Evolutionary conservation across 2,888 invertebrate species (phyloP), one percentile per base, ranked within the genome.

Genomic region (Torymus aiolomorphi): DNA sequence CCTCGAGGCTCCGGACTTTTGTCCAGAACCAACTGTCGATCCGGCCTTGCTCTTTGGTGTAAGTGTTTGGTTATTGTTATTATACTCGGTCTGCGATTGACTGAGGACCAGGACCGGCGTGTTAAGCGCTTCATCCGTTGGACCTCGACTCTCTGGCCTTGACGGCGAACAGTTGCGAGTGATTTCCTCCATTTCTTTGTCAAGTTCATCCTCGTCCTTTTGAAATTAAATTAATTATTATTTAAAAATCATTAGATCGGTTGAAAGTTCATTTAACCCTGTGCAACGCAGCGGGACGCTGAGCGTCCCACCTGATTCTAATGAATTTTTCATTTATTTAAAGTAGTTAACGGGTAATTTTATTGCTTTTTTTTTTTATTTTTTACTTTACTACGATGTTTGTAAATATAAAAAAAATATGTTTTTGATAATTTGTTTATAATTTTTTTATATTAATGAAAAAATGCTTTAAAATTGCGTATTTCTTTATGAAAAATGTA

Each of bases 171-270:
- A 51, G 24, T 73, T 69, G 2, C 18, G 52, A 4, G 56, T 62
- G 13, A 42, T 13, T 20, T 67, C 62, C 14, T 73, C 69, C 16
- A 67, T 54, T 42, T 61, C 67, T 18, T 67, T 67, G 2, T 78
- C 54, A 10, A 52, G 14, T 13, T 65, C 65, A 13, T 62, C 42
- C 8, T 78, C 51, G 4, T 59, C 66, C 20, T 72, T 18, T 14
- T 62, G 0, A 18, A 69, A 70, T 62, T 14, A 71, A 5, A 14
- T 20, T 14, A 2, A 20, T 5, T 31, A 11, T 42, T 31, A 13
- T 24, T 20, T 67, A 0, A 31, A 31, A 31, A 31, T 1, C 31
- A 31, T 31, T 31, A 31, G 5, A 31, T 31, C 5, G 5, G 31
- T 31, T 31, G 31, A 31, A 31, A 31, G 31, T 31, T 31, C 4